Evolutionary conservation across 2,888 invertebrate species (phyloP).

Genomic region (Leptopilina drosophilae): DNA sequence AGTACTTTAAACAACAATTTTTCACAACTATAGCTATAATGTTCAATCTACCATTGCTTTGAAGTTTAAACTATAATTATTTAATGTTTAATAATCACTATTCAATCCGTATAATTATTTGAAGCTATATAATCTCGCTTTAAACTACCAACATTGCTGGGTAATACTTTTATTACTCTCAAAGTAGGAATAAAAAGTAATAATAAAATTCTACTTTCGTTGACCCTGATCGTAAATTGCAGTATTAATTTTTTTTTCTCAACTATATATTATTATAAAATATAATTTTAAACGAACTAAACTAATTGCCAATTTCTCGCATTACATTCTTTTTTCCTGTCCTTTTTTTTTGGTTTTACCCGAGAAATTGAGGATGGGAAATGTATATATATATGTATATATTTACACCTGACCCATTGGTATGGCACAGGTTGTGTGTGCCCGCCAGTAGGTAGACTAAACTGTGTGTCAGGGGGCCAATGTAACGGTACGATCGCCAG

Average conservation of each 20-base stretch:
- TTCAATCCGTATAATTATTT: too few relatives aligned
- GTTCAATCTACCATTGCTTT: too few relatives aligned
- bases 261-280: neutral
- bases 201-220: neutral
- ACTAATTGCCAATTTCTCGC: conserved; percentile 2
- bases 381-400: neutral
- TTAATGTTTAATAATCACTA: too few relatives aligned
- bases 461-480: conserved; percentile 74
- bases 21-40: too few relatives aligned
- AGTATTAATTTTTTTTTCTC: neutral
- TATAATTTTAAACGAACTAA: too few relatives aligned
- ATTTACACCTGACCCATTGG: conserved; percentile 61
- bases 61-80: too few relatives aligned
- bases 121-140: too few relatives aligned
- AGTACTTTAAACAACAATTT: too few relatives aligned
- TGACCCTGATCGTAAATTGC: neutral
- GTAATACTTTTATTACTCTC: too few relatives aligned
- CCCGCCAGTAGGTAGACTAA: conserved; percentile 50
- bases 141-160: too few relatives aligned
- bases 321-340: neutral
- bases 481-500: conserved; percentile 68
- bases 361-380: conserved; percentile 1
- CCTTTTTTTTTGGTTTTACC: neutral
- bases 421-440: conserved; percentile 58
- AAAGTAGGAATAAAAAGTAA: neutral